phyloP scores from a whole-genome alignment of 2,797 vertebrate genomes.

The Hyperoplus lanceolatus region DNA sequence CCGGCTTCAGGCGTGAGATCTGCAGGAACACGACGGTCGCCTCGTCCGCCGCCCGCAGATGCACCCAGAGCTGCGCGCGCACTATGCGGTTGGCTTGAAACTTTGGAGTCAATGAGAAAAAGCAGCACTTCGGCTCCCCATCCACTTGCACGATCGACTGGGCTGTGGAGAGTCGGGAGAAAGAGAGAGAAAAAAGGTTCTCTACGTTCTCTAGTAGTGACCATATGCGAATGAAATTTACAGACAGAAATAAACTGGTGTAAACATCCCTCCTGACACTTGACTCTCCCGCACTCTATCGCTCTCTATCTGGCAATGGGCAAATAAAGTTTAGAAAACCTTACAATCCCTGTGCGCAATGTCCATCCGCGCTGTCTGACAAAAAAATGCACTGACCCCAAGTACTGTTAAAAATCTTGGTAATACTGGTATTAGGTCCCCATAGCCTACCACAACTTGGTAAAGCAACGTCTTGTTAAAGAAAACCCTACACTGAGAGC shows the following conservation, averaged over 20 bases:
- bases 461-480: background rate
- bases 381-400: background rate
- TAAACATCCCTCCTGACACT: background rate
- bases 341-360: conserved; percentile 4
- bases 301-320: background rate
- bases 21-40: conserved; percentile 96
- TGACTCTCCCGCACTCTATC: background rate
- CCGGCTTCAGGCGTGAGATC: conserved; percentile 95
- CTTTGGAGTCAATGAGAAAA: conserved; percentile 95
- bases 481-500: background rate
- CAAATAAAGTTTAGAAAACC: background rate
- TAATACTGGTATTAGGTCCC: background rate
- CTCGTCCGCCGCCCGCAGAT: conserved; percentile 91
- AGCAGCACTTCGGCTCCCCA: conserved; percentile 94
- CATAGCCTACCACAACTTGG: background rate
- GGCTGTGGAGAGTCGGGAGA: conserved; percentile 87
- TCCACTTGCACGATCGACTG: conserved; percentile 90
- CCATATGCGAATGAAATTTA: conserved; percentile 8
- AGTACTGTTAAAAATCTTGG: background rate
- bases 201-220: background rate
- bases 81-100: conserved; percentile 93
- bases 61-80: conserved; percentile 96
- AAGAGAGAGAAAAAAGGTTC: background rate
- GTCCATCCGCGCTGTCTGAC: background rate
- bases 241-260: conserved; percentile 15